Base-by-base conservation (phyloP, 1,140 invertebrate genomes). In the Caenorhabditis inopinata region DNA sequence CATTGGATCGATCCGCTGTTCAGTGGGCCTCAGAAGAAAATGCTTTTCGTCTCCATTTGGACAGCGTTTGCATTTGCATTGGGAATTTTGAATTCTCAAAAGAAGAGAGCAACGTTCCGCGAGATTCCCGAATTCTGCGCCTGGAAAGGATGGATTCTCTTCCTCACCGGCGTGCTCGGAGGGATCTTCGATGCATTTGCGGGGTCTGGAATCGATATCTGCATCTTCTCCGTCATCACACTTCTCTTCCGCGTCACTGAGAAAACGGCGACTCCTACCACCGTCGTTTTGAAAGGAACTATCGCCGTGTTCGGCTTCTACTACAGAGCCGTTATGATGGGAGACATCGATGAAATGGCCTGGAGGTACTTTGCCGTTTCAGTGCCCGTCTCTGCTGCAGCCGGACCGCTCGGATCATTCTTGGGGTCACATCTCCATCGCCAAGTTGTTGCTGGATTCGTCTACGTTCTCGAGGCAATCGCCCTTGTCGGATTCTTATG, bases 381-480 rank as follows among this genome's bases (percentile, higher is more conserved):
- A 23, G 76, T 88, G n/a, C 87, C 87, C 7, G 84, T 88, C 18
- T 82, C 82, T 29, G 82, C 84, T 23, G 74, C 84, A n/a, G 83
- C 80, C 42, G 87, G 87, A 27, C 87, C 87, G 42, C 48, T 89
- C 29, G 87, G 87, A 25, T 81, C 84, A 25, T 85, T 88, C 68
- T 76, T 89, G 25, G 86, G 85, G 14, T 88, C 85, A 11, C 87
- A 88, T 81, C 88, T 89, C 76, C 87, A 88, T 79, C 82, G 87
- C 42, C 84, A 85, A 51, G 81, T 84, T 18, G 82, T 89, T 7
- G 87, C 87, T 42, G 62, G 62, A 14, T 80, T 88, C 25, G 80
- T 88, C 49, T 87, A 87, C 76, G 82, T 88, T 48, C 75, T 88
- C 12, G 85, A 88, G 73, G 78, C 76, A 11, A 84, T 85, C 12